A percentile compares a stretch with the other conserved stretches of the same genome.
phyloP scores from a whole-genome alignment of 2,888 invertebrate species.

The Sphecodes monilicornis region DNA sequence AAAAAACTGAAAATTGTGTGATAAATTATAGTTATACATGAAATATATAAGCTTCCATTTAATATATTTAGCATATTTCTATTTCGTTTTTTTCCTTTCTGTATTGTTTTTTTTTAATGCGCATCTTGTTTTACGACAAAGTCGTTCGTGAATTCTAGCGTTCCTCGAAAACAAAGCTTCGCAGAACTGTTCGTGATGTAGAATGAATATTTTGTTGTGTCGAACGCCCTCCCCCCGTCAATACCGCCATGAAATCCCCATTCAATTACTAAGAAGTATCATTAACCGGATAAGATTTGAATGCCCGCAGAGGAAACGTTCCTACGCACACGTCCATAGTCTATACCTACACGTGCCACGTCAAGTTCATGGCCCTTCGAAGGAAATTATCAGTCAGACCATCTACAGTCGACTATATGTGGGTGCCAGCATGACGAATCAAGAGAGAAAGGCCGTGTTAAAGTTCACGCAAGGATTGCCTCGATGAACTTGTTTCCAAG shows the following conservation, averaged over 20 bases:
- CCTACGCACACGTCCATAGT: constrained; percentile 5
- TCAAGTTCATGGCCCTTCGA: constrained; percentile 64
- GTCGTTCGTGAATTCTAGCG: too few relatives aligned
- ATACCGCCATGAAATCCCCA: not conserved
- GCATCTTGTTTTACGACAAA: too few relatives aligned
- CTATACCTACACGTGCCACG: constrained; percentile 44
- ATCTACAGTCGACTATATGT: constrained; percentile 66
- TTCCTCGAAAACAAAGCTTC: too few relatives aligned
- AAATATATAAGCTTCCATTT: too few relatives aligned
- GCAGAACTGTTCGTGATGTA: too few relatives aligned
- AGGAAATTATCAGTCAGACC: constrained; percentile 57
- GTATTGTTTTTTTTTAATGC: too few relatives aligned
- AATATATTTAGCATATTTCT: too few relatives aligned
- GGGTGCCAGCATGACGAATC: constrained; percentile 67
- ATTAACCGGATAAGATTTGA: constrained; percentile 17
- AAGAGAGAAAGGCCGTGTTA: constrained; percentile 50
- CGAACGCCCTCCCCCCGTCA: not conserved
- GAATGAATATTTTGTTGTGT: not conserved
- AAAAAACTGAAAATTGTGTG: too few relatives aligned
- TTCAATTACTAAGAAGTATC: not conserved
- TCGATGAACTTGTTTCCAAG: constrained; percentile 51
- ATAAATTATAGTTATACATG: too few relatives aligned
- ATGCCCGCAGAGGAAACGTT: constrained; percentile 34
- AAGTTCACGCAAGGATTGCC: constrained; percentile 56
- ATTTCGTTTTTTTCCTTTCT: too few relatives aligned